Base-by-base conservation (phyloP, 2,113 vertebrate species). In the Psammodynastes pulverulentus region DNA sequence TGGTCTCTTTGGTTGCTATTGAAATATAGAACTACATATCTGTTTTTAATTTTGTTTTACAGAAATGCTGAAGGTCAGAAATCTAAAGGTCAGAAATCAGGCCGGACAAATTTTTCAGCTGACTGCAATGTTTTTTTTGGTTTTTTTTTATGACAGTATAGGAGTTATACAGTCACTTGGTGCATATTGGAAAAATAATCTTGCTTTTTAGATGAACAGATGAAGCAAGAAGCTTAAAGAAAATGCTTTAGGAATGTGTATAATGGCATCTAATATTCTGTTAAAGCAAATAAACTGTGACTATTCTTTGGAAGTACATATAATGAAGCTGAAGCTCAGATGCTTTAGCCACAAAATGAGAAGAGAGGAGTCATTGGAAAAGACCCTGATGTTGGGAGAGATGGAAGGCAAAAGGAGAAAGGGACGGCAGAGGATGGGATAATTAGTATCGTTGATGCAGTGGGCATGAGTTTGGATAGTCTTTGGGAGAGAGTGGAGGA, bases 41-140 rank as follows among this genome's bases (percentile, higher is more conserved):
- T 89, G 46, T 92, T 89, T 92, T 17, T 88, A 93, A 86, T 88
- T 87, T 9, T 21, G 93, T 58, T 93, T 91, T 89, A 72, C 0
- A 91, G 72, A 39, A 93, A 95, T 56, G 93, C 89, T 95, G 90
- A 96, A 93, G 90, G 88, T 94, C 90, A 89, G 4, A 46, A 91
- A 94, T 48, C 62, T n/a, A n/a, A 96, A 93, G 90, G 88, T 94
- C 90, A 89, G 4, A 46, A 91, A 94, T 48, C 62, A 92, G 46
- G 86, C 7, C 88, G 39, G 88, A 48, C 3, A 19, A 2, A 0
- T 86, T 96, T 95, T 91, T 89, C 92, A 92, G 79, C 21, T 79
- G 56, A 93, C 90, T 72, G 15, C 79, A 94, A 4, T 34, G 3
- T 5, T 8, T 23, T 2, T 56, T 2, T 1, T 10, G n/a, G n/a